Evolutionary conservation across 1,140 invertebrate species (phyloP).

Genomic region (Wiebesia pumilae): DNA sequence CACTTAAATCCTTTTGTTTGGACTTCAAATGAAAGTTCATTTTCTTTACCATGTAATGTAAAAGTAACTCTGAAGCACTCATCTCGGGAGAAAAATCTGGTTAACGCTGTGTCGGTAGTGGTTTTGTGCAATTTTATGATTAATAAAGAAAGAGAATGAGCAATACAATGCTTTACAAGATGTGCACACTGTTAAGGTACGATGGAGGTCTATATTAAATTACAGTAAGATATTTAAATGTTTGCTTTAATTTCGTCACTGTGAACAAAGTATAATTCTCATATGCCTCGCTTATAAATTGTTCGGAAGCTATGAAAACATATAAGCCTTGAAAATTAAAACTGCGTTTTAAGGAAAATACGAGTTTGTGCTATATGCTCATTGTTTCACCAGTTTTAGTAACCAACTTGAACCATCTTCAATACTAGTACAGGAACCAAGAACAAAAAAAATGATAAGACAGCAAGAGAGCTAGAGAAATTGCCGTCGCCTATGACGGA

Average conservation of each 20-base stretch:
- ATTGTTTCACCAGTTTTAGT: not conserved
- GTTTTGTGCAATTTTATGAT: conserved; percentile 37
- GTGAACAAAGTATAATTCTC: not conserved
- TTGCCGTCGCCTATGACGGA: not conserved
- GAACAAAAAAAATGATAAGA: not conserved
- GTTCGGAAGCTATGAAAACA: not conserved
- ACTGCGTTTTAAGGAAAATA: not conserved
- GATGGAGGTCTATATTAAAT: not conserved
- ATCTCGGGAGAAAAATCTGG: conserved; percentile 6
- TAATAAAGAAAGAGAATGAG: conserved; percentile 13
- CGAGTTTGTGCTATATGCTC: not conserved
- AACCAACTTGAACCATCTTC: too few species aligned
- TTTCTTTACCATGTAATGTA: conserved; percentile 4
- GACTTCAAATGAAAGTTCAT: not conserved
- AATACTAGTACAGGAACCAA: not conserved
- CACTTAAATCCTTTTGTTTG: not conserved
- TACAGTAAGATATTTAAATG: not conserved
- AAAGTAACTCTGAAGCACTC: conserved; percentile 1
- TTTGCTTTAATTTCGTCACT: not conserved
- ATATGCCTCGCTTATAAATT: not conserved
- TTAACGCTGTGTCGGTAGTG: not conserved
- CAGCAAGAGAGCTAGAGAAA: not conserved
- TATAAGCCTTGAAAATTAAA: not conserved
- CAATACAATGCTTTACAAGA: conserved; percentile 18
- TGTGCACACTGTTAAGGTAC: not conserved